Base-by-base conservation (phyloP, 2,888 invertebrate genomes). In the Kuschelorhynchus macadamiae region DNA sequence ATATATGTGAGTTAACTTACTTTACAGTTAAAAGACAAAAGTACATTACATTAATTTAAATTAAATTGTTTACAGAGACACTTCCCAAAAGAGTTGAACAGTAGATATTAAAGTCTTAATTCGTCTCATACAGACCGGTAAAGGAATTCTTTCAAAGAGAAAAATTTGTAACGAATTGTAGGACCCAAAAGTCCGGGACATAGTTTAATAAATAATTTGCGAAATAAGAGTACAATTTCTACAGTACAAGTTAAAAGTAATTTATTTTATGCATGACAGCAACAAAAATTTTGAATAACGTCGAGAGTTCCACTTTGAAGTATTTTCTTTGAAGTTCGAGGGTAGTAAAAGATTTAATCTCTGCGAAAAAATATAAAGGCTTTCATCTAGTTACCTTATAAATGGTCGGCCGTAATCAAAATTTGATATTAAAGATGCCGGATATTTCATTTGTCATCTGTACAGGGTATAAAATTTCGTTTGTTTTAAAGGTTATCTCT, bases 141-240 rank as follows among this genome's bases (percentile, higher is more conserved):
- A 25, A 25, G 25, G 25, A 20, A 8, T 12, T 52, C 44, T 32
- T 77, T 75, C 81, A 81, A 81, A 79, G 79, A 81, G 81, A 81
- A 82, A 81, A 81, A 82, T 81, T 78, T 77, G 79, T 79, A 73
- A 74, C 70, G 55, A 67, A 47, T 74, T 69, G 70, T 73, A 50
- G 56, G 49, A 25, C 25, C n/a, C 4, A 25, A 25, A 25, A 7
- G 7, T 7, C 25, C 25, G 25, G 25, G 25, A 25, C 25, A 25
- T 5, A 25, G 3, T 25, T 25, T 25, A 25, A 25, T 25, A 25
- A 25, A 25, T 25, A 25, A 25, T 5, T 25, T 25, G 25, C 25
- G 7, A 25, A 25, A 25, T 25, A 4, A 11, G 47, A 50, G 25
- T 56, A 64, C 64, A 49, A 53, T 59, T 64, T 65, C 65, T 30